Evolutionary conservation across 2,113 vertebrate genomes (phyloP).

Genomic region (Epinephelus lanceolatus): DNA sequence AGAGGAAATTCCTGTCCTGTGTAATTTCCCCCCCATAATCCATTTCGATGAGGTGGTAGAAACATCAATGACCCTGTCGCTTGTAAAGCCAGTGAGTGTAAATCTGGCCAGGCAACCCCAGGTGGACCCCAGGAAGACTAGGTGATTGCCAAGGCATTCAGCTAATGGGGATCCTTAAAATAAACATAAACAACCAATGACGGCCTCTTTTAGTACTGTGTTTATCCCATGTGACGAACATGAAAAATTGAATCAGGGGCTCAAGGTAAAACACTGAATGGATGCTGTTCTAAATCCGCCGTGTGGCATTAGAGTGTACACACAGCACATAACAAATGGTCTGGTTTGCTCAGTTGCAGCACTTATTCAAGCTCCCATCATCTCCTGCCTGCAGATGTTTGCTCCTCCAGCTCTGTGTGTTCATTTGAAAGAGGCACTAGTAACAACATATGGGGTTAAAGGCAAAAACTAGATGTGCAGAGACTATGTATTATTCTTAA

Average conservation of each 20-base stretch:
- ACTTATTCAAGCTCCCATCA: conserved; percentile 48
- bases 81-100: conserved; percentile 14
- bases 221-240: conserved; percentile 32
- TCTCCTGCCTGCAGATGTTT: conserved; percentile 11
- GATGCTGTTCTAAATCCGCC: conserved; percentile 51
- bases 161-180: too few species aligned
- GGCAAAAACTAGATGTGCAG: background rate
- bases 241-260: background rate
- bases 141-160: too few species aligned
- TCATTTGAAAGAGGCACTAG: conserved; percentile 12
- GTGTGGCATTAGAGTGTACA: background rate
- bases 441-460: conserved; percentile 1
- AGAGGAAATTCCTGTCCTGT: conserved; percentile 40
- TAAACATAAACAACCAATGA: background rate
- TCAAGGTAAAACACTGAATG: conserved; percentile 54
- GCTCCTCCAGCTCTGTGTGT: conserved; percentile 1
- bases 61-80: conserved; percentile 38
- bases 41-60: conserved; percentile 38
- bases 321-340: conserved; percentile 15
- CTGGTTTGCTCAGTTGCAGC: conserved; percentile 8
- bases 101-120: conserved; percentile 24
- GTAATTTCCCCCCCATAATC: conserved; percentile 42
- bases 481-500: background rate
- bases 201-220: conserved; percentile 22
- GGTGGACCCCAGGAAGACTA: too few species aligned